Conservation (phyloP, 2,113 vertebrate genomes). For the Nesoenas mayeri region DNA sequence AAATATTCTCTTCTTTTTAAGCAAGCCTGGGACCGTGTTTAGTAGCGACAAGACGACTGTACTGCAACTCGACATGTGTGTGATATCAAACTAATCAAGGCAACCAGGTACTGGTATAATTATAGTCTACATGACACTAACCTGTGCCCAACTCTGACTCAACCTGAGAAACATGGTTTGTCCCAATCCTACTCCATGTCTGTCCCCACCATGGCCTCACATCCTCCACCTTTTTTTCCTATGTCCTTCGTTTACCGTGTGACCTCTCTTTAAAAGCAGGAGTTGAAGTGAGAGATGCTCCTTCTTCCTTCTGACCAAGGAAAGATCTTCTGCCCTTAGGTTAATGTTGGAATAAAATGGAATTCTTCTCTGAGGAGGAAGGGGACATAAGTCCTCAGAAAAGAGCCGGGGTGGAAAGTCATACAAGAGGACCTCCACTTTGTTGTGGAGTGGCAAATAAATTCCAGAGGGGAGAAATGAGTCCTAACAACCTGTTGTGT, state of each 20-base stretch:
- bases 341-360: fast-evolving
- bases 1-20: neutral
- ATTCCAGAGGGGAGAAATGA: neutral
- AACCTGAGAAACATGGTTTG: fast-evolving
- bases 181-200: neutral
- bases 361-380: neutral
- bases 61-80: neutral
- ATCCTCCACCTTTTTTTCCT: neutral
- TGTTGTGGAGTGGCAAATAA: neutral
- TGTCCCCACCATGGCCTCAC: neutral
- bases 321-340: neutral
- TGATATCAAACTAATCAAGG: neutral
- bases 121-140: neutral
- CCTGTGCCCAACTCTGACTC: neutral
- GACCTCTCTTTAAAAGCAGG: neutral
- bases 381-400: neutral
- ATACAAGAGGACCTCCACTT: neutral
- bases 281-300: neutral
- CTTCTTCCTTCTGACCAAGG: neutral
- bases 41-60: fast-evolving
- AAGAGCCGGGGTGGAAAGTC: neutral
- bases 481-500: neutral
- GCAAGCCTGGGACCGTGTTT: neutral
- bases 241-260: fast-evolving
- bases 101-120: neutral